Conservation (phyloP, 2,888 invertebrate species). For the Resseliella maxima region DNA sequence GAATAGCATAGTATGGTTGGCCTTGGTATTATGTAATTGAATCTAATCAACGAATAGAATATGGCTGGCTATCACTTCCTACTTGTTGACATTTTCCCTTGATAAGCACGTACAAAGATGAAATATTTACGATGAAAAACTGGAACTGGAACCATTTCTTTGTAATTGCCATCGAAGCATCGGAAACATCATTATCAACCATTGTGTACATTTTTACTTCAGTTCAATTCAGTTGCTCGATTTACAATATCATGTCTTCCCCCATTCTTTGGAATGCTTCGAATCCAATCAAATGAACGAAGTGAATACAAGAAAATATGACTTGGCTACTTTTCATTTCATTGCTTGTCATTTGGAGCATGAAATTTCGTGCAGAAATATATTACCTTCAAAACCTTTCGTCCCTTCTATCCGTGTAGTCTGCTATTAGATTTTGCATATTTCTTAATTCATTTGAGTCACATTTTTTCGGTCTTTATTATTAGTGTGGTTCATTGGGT, state of each 20-base stretch:
- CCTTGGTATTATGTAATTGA: background rate
- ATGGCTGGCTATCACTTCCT: background rate
- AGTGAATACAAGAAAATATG: background rate
- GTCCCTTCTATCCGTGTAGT: background rate
- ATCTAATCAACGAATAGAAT: background rate
- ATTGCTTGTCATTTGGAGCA: background rate
- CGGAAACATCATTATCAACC: background rate
- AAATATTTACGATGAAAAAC: background rate
- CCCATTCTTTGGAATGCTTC: background rate
- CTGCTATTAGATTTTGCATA: background rate
- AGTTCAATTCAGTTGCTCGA: background rate
- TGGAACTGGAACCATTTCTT: background rate
- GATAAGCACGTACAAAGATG: background rate
- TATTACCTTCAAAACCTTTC: background rate
- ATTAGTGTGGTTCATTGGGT: constrained; percentile 42
- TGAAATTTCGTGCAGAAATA: background rate
- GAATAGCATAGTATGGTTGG: background rate
- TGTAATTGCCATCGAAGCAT: constrained; percentile 1
- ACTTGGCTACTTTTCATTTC: background rate
- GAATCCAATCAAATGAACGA: background rate
- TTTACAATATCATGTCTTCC: background rate
- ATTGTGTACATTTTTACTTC: background rate
- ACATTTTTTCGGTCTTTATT: background rate
- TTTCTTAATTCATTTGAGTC: background rate
- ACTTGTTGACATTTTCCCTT: background rate